Conservation (phyloP, 30 jellyfish, hydroid and myxozoan genomes). For the Mastigias papua region DNA sequence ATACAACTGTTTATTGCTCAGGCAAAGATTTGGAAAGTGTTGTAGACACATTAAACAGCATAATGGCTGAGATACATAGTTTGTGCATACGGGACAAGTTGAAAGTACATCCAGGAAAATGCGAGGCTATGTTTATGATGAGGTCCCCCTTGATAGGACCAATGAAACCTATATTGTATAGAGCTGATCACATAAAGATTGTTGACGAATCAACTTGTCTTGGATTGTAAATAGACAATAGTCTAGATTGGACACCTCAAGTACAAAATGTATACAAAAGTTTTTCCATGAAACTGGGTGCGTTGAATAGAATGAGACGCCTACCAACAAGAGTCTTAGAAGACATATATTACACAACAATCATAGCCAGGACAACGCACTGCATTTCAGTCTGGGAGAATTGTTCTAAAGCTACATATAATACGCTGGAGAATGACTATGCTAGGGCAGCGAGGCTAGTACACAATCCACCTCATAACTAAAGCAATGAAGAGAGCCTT, state of each 20-base stretch:
- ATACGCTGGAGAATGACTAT: slow-evolving; percentile 67
- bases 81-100: slow-evolving; percentile 69
- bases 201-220: slow-evolving; percentile 40
- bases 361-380: too few relatives aligned
- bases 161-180: slow-evolving; percentile 62
- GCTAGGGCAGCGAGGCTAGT: slow-evolving; percentile 64
- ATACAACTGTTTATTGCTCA: slow-evolving; percentile 63
- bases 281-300: slow-evolving; percentile 49
- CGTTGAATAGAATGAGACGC: slow-evolving; percentile 64
- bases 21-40: slow-evolving; percentile 63
- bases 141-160: slow-evolving; percentile 68
- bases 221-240: slow-evolving; percentile 57
- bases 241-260: slow-evolving; percentile 71
- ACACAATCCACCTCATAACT: slow-evolving; percentile 61
- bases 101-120: slow-evolving; percentile 55
- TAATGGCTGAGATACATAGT: slow-evolving; percentile 57
- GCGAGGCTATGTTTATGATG: slow-evolving; percentile 44
- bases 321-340: slow-evolving; percentile 64
- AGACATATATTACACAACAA: slow-evolving; percentile 57
- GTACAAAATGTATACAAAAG: slow-evolving; percentile 44
- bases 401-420: slow-evolving; percentile 55
- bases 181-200: slow-evolving; percentile 50
- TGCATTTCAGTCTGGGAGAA: slow-evolving; percentile 37
- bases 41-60: slow-evolving; percentile 68
- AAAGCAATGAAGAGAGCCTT: slow-evolving; percentile 68